A percentile compares a stretch with the other conserved stretches of the same genome.
phyloP scores from a whole-genome alignment of 2,113 vertebrate species.

The Stigmatopora nigra region DNA sequence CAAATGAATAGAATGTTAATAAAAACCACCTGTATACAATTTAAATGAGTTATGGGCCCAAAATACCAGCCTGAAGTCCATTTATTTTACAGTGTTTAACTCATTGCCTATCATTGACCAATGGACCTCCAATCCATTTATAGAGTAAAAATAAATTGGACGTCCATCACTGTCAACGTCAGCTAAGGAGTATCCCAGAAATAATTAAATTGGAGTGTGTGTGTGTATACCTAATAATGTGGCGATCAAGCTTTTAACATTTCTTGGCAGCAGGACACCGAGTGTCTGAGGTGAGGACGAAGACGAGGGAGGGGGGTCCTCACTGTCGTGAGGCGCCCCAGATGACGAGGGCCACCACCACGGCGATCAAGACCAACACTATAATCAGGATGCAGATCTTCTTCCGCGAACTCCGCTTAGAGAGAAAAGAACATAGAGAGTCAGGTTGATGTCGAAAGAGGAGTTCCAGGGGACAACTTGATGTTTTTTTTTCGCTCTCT shows the following conservation, averaged over 20 bases:
- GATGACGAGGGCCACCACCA: constrained; percentile 76
- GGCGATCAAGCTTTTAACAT: not conserved
- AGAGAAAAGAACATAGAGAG: not conserved
- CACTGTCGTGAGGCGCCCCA: constrained; percentile 48
- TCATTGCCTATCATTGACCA: too few species aligned
- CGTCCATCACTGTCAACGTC: too few species aligned
- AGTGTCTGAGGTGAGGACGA: not conserved
- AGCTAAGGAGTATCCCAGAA: too few species aligned
- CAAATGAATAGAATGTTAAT: too few species aligned
- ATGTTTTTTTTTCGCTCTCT: not conserved
- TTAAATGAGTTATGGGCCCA: too few species aligned
- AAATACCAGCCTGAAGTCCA: too few species aligned
- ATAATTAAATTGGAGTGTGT: not conserved
- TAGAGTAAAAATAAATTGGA: too few species aligned
- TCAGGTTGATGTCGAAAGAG: not conserved
- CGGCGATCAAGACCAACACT: constrained; percentile 65
- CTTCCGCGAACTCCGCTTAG: constrained; percentile 85
- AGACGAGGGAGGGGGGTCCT: constrained; percentile 8
- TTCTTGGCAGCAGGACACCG: not conserved
- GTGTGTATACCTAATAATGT: not conserved
- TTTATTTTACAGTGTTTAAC: too few species aligned
- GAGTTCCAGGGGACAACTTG: not conserved
- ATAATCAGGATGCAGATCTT: constrained; percentile 87
- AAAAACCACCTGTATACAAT: too few species aligned
- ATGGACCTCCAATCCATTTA: too few species aligned